Base-by-base conservation (phyloP, 2,113 vertebrate species). In the Columba janthina region DNA sequence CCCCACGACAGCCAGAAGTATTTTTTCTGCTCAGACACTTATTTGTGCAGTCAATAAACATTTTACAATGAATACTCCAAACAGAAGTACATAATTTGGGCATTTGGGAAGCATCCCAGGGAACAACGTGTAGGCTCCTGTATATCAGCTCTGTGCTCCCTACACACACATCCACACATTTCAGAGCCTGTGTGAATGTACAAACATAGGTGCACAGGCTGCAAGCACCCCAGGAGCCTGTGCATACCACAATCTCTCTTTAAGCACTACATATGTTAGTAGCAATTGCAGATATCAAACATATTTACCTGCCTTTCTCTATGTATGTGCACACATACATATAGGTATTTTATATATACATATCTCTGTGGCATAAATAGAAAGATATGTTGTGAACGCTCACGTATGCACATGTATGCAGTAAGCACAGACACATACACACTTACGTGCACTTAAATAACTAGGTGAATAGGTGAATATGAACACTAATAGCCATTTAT, bases 401-500 rank as follows among this genome's bases (percentile, higher is more conserved):
- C 28, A 29, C 0, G 1, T 50, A 12, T 31, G 73, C 74, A 44
- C 80, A 65, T 1, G 1, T 38, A 56, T 42, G 57, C 32, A 11
- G 51, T 2, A 36, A 73, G 60, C 71, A 93, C 69, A 53, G 88
- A 84, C 83, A 75, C 61, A 42, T 15, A 31, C 72, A 65, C 92
- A 50, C 53, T 64, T 22, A 38, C 0, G 3, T 79, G 72, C 64
- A 74, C 90, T 93, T 75, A 88, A 95, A 84, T 92, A 89, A 93
- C 84, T 93, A 40, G 92, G 94, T 88, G 92, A 96, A 74, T 72
- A 90, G 67, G 51, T 81, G 78, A 88, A 82, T 90, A 92, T 84
- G 71, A 90, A 88, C 78, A 95, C 70, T 97, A 94, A 95, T 91
- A 94, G 48, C 91, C 92, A 94, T 93, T 97, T 95, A 97, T 94